Evolutionary conservation across 2,888 invertebrate genomes (phyloP).

Genomic region (Cremastinae sp.): DNA sequence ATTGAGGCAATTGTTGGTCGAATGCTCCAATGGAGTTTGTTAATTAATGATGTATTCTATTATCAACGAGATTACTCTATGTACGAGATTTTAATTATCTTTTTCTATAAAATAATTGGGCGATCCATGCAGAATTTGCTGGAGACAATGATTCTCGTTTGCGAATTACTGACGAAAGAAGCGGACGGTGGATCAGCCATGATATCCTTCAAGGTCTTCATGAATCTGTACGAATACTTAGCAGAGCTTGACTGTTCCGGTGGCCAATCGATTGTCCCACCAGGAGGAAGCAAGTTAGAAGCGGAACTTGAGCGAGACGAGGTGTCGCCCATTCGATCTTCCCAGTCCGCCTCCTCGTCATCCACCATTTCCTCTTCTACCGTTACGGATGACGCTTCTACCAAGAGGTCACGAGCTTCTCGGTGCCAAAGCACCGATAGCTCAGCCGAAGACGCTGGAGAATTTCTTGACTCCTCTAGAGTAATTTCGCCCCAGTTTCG

Average conservation of each 20-base stretch:
- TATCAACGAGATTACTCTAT: too few species aligned
- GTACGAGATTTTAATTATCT: too few species aligned
- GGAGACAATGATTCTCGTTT: conserved; percentile 89
- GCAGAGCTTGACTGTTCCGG: conserved; percentile 73
- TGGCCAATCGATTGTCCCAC: conserved; percentile 54
- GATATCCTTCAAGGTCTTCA: conserved; percentile 84
- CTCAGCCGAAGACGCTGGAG: conserved; percentile 38
- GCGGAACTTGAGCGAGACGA: conserved; percentile 29
- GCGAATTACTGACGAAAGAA: conserved; percentile 90
- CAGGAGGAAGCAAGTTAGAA: conserved; percentile 32
- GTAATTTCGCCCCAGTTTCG: conserved; percentile 46
- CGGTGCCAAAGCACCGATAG: conserved; percentile 34
- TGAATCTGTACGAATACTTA: conserved; percentile 79
- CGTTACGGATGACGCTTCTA: conserved; percentile 14
- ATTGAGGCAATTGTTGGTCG: too few species aligned
- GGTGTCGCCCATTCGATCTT: conserved; percentile 50
- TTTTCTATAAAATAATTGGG: too few species aligned
- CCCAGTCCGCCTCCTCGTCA: conserved; percentile 33
- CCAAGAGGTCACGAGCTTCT: conserved; percentile 29
- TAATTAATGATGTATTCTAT: too few species aligned
- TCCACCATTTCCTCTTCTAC: conserved; percentile 19
- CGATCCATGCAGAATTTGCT: conserved; percentile 87
- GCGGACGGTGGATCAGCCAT: conserved; percentile 91
- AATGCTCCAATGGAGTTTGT: too few species aligned
- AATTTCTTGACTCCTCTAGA: conserved; percentile 26